Evolutionary conservation across 1,140 invertebrate species (phyloP).

Genomic region (Mamestra configurata): DNA sequence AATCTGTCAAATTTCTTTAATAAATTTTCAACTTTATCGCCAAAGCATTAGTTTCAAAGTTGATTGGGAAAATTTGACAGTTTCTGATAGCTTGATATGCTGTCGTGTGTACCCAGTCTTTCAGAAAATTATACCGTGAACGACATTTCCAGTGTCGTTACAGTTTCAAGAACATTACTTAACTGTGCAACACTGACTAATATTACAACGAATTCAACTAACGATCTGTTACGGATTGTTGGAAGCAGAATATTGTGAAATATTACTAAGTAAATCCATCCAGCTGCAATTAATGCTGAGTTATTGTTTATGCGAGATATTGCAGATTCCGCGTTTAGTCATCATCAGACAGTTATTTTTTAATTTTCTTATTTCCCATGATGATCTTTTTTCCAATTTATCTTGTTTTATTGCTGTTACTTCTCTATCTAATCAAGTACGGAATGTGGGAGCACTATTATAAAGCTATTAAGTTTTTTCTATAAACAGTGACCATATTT

Average conservation of each 20-base stretch:
- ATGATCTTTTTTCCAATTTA: not conserved
- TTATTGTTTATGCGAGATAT: not conserved
- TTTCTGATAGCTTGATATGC: too few species aligned
- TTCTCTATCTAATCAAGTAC: not conserved
- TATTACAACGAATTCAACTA: not conserved
- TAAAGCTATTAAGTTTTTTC: slow-evolving; percentile 9
- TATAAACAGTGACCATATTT: slow-evolving; percentile 12
- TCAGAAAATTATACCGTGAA: too few species aligned
- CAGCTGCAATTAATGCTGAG: slow-evolving; percentile 1
- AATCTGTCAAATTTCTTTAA: too few species aligned
- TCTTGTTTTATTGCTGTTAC: not conserved
- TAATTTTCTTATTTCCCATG: not conserved
- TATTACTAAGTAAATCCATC: slow-evolving; percentile 15
- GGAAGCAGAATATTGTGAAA: slow-evolving; percentile 16
- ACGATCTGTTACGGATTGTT: slow-evolving; percentile 8
- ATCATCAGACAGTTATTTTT: not conserved
- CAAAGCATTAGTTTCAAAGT: too few species aligned
- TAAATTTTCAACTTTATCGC: too few species aligned
- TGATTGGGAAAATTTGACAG: too few species aligned
- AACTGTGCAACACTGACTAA: not conserved
- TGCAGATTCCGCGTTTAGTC: not conserved
- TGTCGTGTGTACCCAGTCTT: too few species aligned
- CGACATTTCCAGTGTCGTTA: not conserved
- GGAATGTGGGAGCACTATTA: not conserved
- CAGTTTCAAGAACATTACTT: not conserved